These are phyloP conservation scores for Thymallus thymallus DNA, from an alignment of 2,113 vertebrate genomes.

Conservation along the genomic window DNA sequence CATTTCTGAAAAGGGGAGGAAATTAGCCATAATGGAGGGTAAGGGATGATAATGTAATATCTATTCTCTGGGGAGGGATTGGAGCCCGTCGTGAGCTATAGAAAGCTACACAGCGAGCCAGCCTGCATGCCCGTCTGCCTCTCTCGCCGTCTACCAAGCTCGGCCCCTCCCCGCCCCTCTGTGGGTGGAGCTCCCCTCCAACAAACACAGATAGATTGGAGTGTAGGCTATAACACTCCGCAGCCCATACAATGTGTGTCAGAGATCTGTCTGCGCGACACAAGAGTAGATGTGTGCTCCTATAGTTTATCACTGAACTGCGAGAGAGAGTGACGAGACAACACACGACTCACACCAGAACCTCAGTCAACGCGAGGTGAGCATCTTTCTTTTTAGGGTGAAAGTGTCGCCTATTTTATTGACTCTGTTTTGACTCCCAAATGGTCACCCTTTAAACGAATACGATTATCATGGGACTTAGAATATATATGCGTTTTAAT, in stretches of 20 bases:
- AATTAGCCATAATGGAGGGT: no score
- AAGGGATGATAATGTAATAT: background rate
- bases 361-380: constrained; percentile 64
- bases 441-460: background rate
- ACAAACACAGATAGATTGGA: constrained; percentile 36
- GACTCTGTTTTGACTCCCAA: background rate
- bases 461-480: background rate
- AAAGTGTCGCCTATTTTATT: background rate
- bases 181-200: constrained; percentile 60
- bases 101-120: constrained; percentile 19
- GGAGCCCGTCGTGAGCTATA: background rate
- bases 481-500: no score
- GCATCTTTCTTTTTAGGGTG: constrained; percentile 30
- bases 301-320: constrained; percentile 57
- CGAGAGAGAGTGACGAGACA: constrained; percentile 47
- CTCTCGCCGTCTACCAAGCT: constrained; percentile 39
- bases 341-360: constrained; percentile 44
- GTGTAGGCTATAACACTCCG: constrained; percentile 60
- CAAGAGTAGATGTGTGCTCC: constrained; percentile 51
- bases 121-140: constrained; percentile 40
- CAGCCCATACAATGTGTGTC: constrained; percentile 65
- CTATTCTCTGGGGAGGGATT: background rate
- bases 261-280: constrained; percentile 69
- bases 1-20: no score
- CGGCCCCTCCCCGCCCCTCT: constrained; percentile 13